A percentile compares a stretch with the other conserved stretches of the same genome.
These are phyloP conservation scores for Sesia apiformis DNA, from an alignment of 2,888 invertebrate species.

Conservation along the genomic window DNA sequence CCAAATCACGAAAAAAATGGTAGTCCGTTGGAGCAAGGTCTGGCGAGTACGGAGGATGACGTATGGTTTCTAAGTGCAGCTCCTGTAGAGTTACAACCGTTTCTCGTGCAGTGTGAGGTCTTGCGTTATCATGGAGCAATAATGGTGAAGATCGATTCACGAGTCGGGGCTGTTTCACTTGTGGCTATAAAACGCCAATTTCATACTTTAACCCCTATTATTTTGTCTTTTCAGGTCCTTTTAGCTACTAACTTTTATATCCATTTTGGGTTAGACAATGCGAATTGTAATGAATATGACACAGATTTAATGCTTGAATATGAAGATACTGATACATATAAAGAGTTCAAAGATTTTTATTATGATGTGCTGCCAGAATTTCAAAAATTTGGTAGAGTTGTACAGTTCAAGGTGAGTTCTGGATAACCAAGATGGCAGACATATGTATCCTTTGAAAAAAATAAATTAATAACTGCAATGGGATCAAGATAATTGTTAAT, in stretches of 20 bases:
- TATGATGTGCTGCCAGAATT: conserved; percentile 89
- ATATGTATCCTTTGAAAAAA: conserved; percentile 29
- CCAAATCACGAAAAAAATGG: too few relatives aligned
- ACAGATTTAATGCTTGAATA: conserved; percentile 88
- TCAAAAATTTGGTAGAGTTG: conserved; percentile 79
- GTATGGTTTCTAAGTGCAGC: too few relatives aligned
- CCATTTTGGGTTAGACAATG: conserved; percentile 86
- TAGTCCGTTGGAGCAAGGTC: too few relatives aligned
- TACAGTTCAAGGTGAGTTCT: conserved; percentile 77
- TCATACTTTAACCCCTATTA: too few relatives aligned
- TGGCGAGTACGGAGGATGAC: too few relatives aligned
- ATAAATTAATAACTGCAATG: neutral
- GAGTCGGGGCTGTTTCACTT: too few relatives aligned
- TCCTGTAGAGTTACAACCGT: too few relatives aligned
- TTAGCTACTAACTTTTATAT: conserved; percentile 87
- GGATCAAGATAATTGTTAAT: neutral
- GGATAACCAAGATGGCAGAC: neutral
- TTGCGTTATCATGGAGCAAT: too few relatives aligned
- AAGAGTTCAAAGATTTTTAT: conserved; percentile 88
- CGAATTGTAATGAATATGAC: conserved; percentile 83
- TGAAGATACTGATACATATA: conserved; percentile 86
- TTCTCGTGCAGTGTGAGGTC: too few relatives aligned
- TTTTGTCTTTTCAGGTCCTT: conserved; percentile 61
- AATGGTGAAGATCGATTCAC: too few relatives aligned
- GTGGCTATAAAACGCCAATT: too few relatives aligned